Conservation (phyloP, 2,888 invertebrate species). For the Ochropacha duplaris region DNA sequence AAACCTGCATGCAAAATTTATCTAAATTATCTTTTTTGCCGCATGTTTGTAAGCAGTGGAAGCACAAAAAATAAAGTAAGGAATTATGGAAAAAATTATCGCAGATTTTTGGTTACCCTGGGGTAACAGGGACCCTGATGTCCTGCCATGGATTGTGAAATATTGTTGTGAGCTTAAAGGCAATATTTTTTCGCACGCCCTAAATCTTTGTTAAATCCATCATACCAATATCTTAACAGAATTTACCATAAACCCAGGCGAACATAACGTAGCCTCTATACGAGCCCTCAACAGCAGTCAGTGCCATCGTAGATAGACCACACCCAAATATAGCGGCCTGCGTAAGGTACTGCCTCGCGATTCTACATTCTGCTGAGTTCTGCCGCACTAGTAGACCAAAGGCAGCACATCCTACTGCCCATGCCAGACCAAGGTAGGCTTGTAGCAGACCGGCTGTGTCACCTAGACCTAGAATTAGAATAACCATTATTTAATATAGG, state of each 20-base stretch:
- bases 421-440: conserved; percentile 91
- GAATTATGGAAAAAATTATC: too few species aligned
- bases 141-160: too few species aligned
- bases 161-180: too few species aligned
- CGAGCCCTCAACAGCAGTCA: conserved; percentile 89
- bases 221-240: background rate
- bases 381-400: conserved; percentile 93
- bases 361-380: conserved; percentile 92
- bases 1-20: too few species aligned
- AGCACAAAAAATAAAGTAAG: too few species aligned
- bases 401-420: conserved; percentile 91
- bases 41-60: too few species aligned
- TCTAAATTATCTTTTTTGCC: too few species aligned
- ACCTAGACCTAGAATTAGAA: conserved; percentile 65
- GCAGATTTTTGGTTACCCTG: too few species aligned
- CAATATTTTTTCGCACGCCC: too few species aligned
- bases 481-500: background rate
- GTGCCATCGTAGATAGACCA: conserved; percentile 88
- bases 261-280: conserved; percentile 91
- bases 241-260: conserved; percentile 89
- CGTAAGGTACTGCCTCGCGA: conserved; percentile 92
- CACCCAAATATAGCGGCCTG: conserved; percentile 91
- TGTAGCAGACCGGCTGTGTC: conserved; percentile 86
- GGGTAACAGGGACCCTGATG: too few species aligned
- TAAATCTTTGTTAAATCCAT: background rate